Percentiles rank a stretch among this genome's conserved stretches.
These are phyloP conservation scores for Iphiclides podalirius DNA, from an alignment of 2,888 invertebrate genomes.

Conservation along the genomic window DNA sequence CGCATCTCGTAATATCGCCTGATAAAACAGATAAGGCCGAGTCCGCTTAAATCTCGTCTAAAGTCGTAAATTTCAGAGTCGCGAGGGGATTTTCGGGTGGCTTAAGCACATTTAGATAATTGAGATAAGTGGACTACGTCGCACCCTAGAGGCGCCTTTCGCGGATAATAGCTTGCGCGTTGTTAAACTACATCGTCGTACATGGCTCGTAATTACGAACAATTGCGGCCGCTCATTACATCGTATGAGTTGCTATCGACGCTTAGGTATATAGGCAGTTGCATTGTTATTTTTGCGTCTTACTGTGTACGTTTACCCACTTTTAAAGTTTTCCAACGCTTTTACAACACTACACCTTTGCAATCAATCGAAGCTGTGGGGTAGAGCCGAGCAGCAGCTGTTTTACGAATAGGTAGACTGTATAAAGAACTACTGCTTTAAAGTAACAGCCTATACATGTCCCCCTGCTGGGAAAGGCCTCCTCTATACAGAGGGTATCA, in stretches of 20 bases:
- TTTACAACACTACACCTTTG: too few species aligned
- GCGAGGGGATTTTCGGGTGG: constrained; percentile 70
- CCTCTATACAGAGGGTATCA: too few species aligned
- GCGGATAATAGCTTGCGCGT: constrained; percentile 45
- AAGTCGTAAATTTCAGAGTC: constrained; percentile 74
- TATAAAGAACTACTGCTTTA: too few species aligned
- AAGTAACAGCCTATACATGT: too few species aligned
- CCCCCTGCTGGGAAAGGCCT: too few species aligned
- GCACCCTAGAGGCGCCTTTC: constrained; percentile 50
- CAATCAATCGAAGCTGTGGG: too few species aligned
- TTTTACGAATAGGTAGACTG: too few species aligned
- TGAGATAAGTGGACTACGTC: constrained; percentile 63
- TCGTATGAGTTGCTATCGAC: not conserved
- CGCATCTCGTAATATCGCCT: constrained; percentile 60
- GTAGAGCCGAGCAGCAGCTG: too few species aligned
- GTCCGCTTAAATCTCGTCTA: constrained; percentile 67
- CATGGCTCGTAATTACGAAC: not conserved
- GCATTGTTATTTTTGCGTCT: too few species aligned
- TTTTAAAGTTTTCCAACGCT: too few species aligned
- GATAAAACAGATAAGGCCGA: constrained; percentile 70
- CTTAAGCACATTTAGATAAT: constrained; percentile 76
- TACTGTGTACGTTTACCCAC: too few species aligned
- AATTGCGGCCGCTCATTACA: not conserved
- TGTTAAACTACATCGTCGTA: not conserved
- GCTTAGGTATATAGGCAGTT: too few species aligned